Evolutionary conservation across 2,113 vertebrate genomes (phyloP).

Genomic region (Pseudopodoces humilis): DNA sequence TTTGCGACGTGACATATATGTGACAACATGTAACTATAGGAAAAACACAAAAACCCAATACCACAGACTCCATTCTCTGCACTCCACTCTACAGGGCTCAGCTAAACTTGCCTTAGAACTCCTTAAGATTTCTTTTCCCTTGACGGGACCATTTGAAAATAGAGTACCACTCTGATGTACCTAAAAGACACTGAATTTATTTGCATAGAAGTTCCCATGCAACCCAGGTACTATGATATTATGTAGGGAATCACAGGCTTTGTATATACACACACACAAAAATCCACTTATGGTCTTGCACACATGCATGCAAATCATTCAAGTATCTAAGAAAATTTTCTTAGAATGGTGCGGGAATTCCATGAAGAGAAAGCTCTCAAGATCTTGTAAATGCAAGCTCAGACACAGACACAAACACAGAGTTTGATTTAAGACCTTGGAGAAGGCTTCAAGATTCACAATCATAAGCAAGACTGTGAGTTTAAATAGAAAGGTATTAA

Average conservation of each 20-base stretch:
- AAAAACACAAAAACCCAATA: background rate
- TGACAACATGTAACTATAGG: background rate
- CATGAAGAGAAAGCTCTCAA: too few relatives aligned
- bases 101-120: background rate
- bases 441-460: too few relatives aligned
- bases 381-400: too few relatives aligned
- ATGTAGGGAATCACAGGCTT: background rate
- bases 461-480: too few relatives aligned
- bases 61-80: background rate
- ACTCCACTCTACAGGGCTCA: background rate
- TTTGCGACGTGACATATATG: background rate
- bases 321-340: background rate
- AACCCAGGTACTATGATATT: background rate
- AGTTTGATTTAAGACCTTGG: too few relatives aligned
- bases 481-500: too few relatives aligned
- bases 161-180: background rate
- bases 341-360: background rate
- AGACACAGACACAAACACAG: too few relatives aligned
- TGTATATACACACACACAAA: background rate
- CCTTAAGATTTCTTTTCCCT: background rate
- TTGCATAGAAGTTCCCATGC: background rate
- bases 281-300: background rate
- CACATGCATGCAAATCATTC: background rate
- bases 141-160: background rate
- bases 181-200: background rate